Evolutionary conservation across 2,113 vertebrate genomes (phyloP).

Genomic region (Leiothrix lutea): DNA sequence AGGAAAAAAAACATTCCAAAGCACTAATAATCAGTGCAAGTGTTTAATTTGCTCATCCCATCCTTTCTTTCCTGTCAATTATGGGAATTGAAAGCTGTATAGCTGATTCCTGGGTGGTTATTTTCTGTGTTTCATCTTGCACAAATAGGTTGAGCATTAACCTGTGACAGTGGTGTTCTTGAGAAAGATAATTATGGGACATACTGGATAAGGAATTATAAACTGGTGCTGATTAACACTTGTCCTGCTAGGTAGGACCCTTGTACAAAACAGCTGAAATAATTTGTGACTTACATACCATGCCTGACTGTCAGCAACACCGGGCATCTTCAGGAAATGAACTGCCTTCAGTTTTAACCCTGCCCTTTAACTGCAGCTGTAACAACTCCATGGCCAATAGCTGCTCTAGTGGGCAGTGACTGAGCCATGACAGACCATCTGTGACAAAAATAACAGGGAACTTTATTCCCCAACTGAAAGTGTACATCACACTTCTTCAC

Average conservation of each 20-base stretch:
- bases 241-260: background rate
- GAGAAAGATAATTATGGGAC: background rate
- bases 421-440: background rate
- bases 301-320: background rate
- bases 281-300: background rate
- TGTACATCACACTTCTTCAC: background rate
- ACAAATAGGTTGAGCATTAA: background rate
- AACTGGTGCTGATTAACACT: background rate
- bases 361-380: background rate
- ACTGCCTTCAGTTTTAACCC: background rate
- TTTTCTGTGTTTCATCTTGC: background rate
- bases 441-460: background rate
- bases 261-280: background rate
- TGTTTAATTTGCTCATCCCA: background rate
- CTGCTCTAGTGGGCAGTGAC: background rate
- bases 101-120: background rate
- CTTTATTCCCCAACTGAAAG: background rate
- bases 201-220: background rate
- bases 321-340: accelerated
- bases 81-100: background rate
- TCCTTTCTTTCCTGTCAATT: background rate
- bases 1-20: background rate
- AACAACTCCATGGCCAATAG: background rate
- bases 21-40: background rate
- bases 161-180: background rate